Evolutionary conservation across 23 tunicate genomes (phyloP), one percentile per base, ranked within the genome.

Genomic region (Ascidia mentula): DNA sequence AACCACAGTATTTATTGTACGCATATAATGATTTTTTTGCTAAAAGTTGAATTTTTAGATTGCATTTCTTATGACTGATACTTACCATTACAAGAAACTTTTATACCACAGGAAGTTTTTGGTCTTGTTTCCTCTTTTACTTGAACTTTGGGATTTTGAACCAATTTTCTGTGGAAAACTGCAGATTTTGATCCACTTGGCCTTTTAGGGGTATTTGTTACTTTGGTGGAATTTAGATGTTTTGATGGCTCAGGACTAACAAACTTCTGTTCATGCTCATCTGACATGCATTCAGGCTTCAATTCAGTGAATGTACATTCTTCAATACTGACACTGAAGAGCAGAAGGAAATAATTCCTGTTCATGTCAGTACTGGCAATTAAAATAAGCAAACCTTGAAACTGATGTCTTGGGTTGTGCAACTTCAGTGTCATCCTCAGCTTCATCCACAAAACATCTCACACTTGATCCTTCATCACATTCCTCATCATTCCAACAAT

Each of bases 401-500:
- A 30, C n/a, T 32, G 74, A 70, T 70, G 6, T 33, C 18, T 33
- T 35, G 2, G 35, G 8, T 45, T 45, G 17, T 3, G 39, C 5
- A 30, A 34, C 35, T 3, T 3, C 24, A n/a, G 1, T 34, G 31
- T 70, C 12, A 20, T 70, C 74, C 24, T 33, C 37, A 3, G 74
- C 38, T 36, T 70, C 74, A 33, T 70, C 74, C 24, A 70, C 74
- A 70, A 20, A 70, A 18, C 74, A 70, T 30, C 31, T 36, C 32
- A 36, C 6, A 33, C 38, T 34, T 2, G 37, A 33, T 70, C 32
- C 60, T 45, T 45, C 60, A 45, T 15, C 18, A 45, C 18, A 45
- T 15, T 45, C 60, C 17, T 17, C 18, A 17, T 45, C 60, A 17
- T 15, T 45, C 60, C 18, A 18, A 45, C 18, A 17, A 45, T 15